Evolutionary conservation across 2,113 vertebrate genomes (phyloP).

Genomic region (Eolophus roseicapilla): DNA sequence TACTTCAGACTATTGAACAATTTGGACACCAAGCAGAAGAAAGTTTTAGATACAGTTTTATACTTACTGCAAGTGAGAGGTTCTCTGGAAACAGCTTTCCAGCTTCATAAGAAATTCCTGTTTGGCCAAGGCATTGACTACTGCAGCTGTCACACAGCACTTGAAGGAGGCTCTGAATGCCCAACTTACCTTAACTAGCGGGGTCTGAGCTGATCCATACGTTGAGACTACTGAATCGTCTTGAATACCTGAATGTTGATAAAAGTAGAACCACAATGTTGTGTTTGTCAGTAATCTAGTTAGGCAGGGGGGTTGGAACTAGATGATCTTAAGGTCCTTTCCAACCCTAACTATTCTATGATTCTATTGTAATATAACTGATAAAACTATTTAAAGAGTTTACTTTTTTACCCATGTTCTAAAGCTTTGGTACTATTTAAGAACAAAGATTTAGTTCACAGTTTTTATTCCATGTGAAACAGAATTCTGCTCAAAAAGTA

Average conservation of each 20-base stretch:
- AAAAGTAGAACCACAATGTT: neutral
- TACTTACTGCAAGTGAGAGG: slow-evolving; percentile 14
- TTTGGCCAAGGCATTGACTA: slow-evolving; percentile 28
- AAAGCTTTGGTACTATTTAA: slow-evolving; percentile 53
- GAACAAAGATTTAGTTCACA: neutral
- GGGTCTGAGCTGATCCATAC: slow-evolving; percentile 24
- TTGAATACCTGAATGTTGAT: slow-evolving; percentile 17
- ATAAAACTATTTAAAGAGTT: slow-evolving; percentile 26
- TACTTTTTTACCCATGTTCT: slow-evolving; percentile 28
- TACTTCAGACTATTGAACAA: neutral
- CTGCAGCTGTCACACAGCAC: slow-evolving; percentile 57
- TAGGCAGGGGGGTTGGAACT: neutral
- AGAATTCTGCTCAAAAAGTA: neutral
- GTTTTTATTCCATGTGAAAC: neutral
- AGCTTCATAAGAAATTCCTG: neutral
- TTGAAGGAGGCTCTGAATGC: slow-evolving; percentile 45
- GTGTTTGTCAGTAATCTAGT: neutral
- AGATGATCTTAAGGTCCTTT: no score
- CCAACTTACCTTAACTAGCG: neutral
- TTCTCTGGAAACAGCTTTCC: slow-evolving; percentile 24
- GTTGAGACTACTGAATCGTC: slow-evolving; percentile 73
- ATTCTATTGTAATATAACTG: neutral
- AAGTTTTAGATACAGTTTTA: slow-evolving; percentile 12
- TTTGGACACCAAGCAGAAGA: neutral
- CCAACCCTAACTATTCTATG: no score